Evolutionary conservation across 2,888 invertebrate genomes (phyloP).

Genomic region (Thecophora atra): DNA sequence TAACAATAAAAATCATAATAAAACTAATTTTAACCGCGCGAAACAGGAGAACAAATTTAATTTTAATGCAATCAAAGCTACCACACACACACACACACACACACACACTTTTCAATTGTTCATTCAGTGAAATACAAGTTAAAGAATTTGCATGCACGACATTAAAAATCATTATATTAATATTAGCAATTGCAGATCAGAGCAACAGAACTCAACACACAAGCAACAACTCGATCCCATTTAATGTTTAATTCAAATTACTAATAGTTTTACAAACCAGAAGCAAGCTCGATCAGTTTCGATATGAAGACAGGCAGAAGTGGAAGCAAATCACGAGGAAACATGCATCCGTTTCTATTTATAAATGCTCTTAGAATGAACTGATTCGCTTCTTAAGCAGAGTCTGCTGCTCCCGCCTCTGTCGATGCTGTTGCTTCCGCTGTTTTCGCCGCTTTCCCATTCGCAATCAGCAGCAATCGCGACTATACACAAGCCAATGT

Average conservation of each 20-base stretch:
- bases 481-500: too few relatives aligned
- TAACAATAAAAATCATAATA: neutral
- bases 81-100: neutral
- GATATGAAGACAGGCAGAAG: neutral
- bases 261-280: too few relatives aligned
- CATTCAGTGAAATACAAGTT: neutral
- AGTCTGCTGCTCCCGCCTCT: too few relatives aligned
- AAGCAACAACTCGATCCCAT: neutral
- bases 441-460: too few relatives aligned
- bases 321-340: neutral
- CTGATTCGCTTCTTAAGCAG: too few relatives aligned
- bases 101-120: neutral
- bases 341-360: neutral
- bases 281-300: too few relatives aligned
- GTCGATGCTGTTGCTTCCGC: too few relatives aligned
- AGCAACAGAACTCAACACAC: slow-evolving; percentile 11
- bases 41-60: neutral
- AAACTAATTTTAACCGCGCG: too few relatives aligned
- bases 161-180: neutral
- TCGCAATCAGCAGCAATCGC: too few relatives aligned
- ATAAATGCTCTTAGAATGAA: too few relatives aligned
- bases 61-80: neutral
- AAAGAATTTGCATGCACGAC: neutral
- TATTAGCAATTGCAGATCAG: neutral
- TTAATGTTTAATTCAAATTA: neutral